Evolutionary conservation across 2,888 invertebrate genomes (phyloP), one percentile per base, ranked within the genome.

Genomic region (Zeuzera pyrina): DNA sequence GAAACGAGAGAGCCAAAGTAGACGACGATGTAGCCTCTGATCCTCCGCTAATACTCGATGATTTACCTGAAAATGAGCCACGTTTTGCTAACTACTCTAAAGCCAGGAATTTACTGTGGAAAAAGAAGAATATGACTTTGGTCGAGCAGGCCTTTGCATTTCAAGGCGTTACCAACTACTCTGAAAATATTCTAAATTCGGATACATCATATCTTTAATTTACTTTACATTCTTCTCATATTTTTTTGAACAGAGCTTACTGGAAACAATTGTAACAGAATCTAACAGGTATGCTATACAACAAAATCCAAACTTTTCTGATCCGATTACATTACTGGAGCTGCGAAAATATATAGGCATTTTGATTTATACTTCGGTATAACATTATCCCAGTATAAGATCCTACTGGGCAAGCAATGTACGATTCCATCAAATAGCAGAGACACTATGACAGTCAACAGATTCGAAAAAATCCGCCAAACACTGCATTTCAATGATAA

Each of bases 301-400:
- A 25, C 16, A 39, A 35, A 21, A 39, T 29, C 26, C 29, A 15
- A 23, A 29, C 15, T 21, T 31, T n/a, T 27, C 25, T 29, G 12
- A 35, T 22, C 26, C 15, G 15, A 31, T 35, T 13, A 29, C 27
- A 16, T 16, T 12, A 3, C 28, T 5, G 10, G 38, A 38, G 25
- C 19, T 38, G 12, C 33, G 34, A n/a, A 35, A 43, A 29, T 43
- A 33, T 33, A 21, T 41, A 24, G 37, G 41, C 13, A 39, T 41
- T 35, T 30, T 43, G 6, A 39, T 38, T 30, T 43, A 23, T 30
- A 38, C 35, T 15, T 35, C 35, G 29, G 38, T 43, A 12, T 35
- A 29, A 23, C 30, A 40, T 14, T 42, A 34, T 25, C 39, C 35
- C 30, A 36, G 21, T 31, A 15, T 32, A 3, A 29, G 36, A 28